Conservation (phyloP, 2,113 vertebrate genomes). For the Corythoichthys intestinalis region DNA sequence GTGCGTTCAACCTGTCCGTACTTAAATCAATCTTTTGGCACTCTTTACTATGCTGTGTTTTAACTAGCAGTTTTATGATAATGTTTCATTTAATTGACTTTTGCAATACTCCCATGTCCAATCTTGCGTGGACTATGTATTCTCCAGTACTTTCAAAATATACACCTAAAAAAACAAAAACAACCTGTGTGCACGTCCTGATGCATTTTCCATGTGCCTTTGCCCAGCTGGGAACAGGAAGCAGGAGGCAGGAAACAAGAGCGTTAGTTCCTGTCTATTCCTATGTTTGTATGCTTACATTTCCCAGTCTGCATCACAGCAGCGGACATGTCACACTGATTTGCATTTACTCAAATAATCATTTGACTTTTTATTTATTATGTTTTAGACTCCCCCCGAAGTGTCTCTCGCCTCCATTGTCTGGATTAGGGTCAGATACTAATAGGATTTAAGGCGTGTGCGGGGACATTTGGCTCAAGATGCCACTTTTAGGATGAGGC, state of each 20-base stretch:
- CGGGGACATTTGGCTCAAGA: background rate
- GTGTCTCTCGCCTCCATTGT: constrained; percentile 7
- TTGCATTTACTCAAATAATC: constrained; percentile 16
- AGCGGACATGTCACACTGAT: constrained; percentile 3
- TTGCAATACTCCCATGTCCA: background rate
- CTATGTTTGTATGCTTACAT: constrained; percentile 25
- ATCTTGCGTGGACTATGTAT: background rate
- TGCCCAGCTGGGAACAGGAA: constrained; percentile 61
- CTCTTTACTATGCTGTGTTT: background rate
- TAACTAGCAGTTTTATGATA: background rate
- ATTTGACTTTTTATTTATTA: constrained; percentile 30
- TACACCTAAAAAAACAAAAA: background rate
- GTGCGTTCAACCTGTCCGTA: background rate
- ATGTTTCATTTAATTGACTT: background rate
- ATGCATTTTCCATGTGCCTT: constrained; percentile 55
- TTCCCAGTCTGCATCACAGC: constrained; percentile 10
- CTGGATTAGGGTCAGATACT: constrained; percentile 67
- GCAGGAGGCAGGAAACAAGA: constrained; percentile 54
- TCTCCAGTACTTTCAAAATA: background rate
- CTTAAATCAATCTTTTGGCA: background rate
- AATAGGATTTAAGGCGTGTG: constrained; percentile 59
- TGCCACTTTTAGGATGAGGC: constrained; percentile 8
- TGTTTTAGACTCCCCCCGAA: constrained; percentile 21
- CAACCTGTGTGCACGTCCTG: constrained; percentile 18
- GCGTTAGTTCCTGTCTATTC: constrained; percentile 36